Evolutionary conservation across 2,888 invertebrate species (phyloP), one percentile per base, ranked within the genome.

Genomic region (Augochlorella aurata): DNA sequence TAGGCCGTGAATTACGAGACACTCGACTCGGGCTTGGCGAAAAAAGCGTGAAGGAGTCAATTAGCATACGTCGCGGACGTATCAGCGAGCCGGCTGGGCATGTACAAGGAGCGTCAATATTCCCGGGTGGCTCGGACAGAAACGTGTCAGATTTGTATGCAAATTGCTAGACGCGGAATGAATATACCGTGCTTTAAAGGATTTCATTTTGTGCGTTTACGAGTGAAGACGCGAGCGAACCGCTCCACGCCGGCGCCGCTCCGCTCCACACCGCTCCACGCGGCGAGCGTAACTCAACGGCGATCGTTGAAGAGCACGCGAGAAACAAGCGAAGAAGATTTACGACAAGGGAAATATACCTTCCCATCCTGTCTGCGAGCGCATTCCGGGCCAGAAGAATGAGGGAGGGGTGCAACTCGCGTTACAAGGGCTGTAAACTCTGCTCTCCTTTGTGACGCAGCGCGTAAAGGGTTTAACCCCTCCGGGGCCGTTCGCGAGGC

Each of bases 391-490:
- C 77, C 85, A 77, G 83, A 86, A 82, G 86, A 89, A 88, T 86
- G 84, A 83, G 76, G 70, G 76, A 84, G 84, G 84, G 82, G 73
- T 63, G 84, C 81, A 74, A 74, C 44, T 72, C 80, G 83, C 81
- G 80, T 74, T 77, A 80, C 66, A 87, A 87, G 88, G 88, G 88
- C 72, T 84, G 87, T 78, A 84, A 88, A 86, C 88, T 85, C 76
- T 75, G 87, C 90, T 91, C 89, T 89, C 87, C 90, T 91, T 92
- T 91, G 92, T 90, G 90, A 91, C 85, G 87, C 84, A 88, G 88
- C 87, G 87, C 89, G 91, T 91, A 89, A 92, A 91, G 90, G 89
- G 89, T 89, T 89, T 87, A 87, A 87, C 84, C 86, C 86, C 79
- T 78, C 16, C 81, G 78, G 79, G 80, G 67, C 75, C 74, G 67